phyloP scores from a whole-genome alignment of 2,888 invertebrate species.

The Thelaira solivaga region DNA sequence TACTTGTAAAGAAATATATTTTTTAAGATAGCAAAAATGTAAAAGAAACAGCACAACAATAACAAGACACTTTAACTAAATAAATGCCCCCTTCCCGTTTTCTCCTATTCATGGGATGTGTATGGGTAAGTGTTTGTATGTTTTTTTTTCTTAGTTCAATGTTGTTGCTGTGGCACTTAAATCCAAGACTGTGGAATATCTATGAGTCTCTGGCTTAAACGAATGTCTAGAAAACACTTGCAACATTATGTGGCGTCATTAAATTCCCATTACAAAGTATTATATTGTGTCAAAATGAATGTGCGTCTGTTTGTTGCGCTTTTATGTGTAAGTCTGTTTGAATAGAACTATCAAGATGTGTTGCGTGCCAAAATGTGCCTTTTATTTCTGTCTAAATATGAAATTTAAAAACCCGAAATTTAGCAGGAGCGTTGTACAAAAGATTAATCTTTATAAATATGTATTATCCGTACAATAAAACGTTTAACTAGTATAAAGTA shows the following conservation, averaged over 20 bases:
- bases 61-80: slow-evolving; percentile 36
- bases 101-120: no score
- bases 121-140: not conserved
- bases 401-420: not conserved
- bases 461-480: no score
- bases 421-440: slow-evolving; percentile 25
- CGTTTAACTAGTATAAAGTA: no score
- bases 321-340: not conserved
- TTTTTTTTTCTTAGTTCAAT: no score
- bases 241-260: slow-evolving; percentile 63
- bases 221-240: slow-evolving; percentile 55
- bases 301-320: not conserved
- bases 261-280: slow-evolving; percentile 60
- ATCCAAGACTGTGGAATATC: slow-evolving; percentile 47
- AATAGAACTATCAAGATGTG: slow-evolving; percentile 42
- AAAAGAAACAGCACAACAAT: slow-evolving; percentile 25
- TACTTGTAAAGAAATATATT: slow-evolving; percentile 41
- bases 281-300: slow-evolving; percentile 8
- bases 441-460: no score
- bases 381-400: not conserved
- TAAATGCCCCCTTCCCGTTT: no score
- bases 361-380: slow-evolving; percentile 59
- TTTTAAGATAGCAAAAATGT: slow-evolving; percentile 36
- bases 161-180: slow-evolving; percentile 36
- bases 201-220: slow-evolving; percentile 46